Evolutionary conservation across 2,888 invertebrate species (phyloP).

Genomic region (Dione vanillae): DNA sequence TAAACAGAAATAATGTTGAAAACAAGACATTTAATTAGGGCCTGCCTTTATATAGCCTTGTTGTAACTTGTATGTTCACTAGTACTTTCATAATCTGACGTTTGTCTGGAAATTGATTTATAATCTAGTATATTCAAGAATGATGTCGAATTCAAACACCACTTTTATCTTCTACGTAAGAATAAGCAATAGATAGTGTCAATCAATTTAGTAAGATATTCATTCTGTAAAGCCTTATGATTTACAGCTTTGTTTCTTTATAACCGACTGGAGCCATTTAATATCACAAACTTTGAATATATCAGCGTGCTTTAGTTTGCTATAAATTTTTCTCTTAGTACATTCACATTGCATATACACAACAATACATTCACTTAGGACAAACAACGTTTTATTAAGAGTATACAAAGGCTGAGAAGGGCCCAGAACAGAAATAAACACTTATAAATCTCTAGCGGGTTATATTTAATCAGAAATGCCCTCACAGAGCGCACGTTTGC

Average conservation of each 20-base stretch:
- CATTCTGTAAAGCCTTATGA: slow-evolving; percentile 43
- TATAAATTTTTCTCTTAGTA: slow-evolving; percentile 65
- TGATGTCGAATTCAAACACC: slow-evolving; percentile 74
- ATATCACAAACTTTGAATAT: slow-evolving; percentile 31
- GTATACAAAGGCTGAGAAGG: slow-evolving; percentile 60
- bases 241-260: slow-evolving; percentile 40
- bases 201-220: slow-evolving; percentile 44
- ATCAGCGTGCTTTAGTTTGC: slow-evolving; percentile 34
- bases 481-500: slow-evolving; percentile 74
- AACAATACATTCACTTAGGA: slow-evolving; percentile 70
- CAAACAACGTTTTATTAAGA: slow-evolving; percentile 74
- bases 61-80: slow-evolving; percentile 64
- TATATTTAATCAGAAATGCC: slow-evolving; percentile 79
- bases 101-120: slow-evolving; percentile 74
- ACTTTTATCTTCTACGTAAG: slow-evolving; percentile 59
- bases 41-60: slow-evolving; percentile 69
- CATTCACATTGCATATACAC: slow-evolving; percentile 62
- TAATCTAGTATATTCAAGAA: slow-evolving; percentile 60
- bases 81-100: slow-evolving; percentile 74
- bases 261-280: slow-evolving; percentile 33
- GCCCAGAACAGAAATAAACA: slow-evolving; percentile 72
- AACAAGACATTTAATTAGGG: slow-evolving; percentile 81
- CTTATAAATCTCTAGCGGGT: slow-evolving; percentile 79
- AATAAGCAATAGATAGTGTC: slow-evolving; percentile 42
- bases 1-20: slow-evolving; percentile 69